A percentile compares a stretch with the other conserved stretches of the same genome.
These are phyloP conservation scores for Homalodisca vitripennis DNA, from an alignment of 1,140 invertebrate genomes.

Conservation along the genomic window DNA sequence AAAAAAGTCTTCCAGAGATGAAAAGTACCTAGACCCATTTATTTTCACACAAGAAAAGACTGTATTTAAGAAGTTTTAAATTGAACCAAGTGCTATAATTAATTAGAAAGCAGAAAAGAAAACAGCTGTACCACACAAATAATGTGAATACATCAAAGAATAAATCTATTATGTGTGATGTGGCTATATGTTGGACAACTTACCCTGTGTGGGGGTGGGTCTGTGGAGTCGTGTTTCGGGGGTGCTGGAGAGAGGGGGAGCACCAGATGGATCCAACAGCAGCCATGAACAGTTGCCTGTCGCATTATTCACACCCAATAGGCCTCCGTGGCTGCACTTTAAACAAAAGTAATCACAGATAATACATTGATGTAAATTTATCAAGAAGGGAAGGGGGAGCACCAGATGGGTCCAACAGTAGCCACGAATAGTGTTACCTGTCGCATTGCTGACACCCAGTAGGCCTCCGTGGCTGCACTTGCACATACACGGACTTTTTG, in stretches of 20 bases:
- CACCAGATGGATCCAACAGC: slow-evolving; percentile 1
- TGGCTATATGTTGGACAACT: neutral
- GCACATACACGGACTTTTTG: too few species aligned
- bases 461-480: too few species aligned
- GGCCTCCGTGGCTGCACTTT: neutral
- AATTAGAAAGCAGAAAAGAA: neutral
- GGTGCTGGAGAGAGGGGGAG: neutral
- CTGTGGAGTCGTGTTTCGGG: neutral
- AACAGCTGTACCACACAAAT: neutral
- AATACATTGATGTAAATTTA: too few species aligned
- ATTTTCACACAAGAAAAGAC: neutral
- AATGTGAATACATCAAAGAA: neutral
- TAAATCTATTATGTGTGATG: neutral
- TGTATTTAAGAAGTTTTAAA: neutral
- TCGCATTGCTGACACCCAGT: too few species aligned
- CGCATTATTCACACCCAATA: neutral
- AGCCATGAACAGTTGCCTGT: neutral
- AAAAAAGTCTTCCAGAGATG: neutral
- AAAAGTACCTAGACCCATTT: neutral
- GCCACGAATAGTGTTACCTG: too few species aligned
- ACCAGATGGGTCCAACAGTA: too few species aligned
- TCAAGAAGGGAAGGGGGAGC: too few species aligned
- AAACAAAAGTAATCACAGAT: too few species aligned
- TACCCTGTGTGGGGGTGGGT: slow-evolving; percentile 1
- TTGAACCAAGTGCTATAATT: neutral